These are phyloP conservation scores for Microtus pennsylvanicus DNA, from an alignment of 2,113 vertebrate species.

Conservation along the genomic window DNA sequence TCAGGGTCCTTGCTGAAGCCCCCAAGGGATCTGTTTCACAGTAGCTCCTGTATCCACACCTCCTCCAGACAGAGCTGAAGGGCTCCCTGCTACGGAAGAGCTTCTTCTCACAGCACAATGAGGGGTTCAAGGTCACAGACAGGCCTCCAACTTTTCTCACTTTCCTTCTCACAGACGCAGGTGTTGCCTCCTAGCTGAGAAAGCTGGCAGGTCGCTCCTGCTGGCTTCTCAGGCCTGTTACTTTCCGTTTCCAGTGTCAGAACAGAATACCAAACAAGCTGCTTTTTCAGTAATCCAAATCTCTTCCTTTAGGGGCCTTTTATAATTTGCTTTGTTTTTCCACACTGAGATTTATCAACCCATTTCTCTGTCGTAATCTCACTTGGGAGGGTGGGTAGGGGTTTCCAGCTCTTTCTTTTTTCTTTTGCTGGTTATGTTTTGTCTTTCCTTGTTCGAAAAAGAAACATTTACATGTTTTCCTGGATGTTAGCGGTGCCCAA, in stretches of 20 bases:
- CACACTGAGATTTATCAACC: conserved; percentile 30
- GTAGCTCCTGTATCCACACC: not conserved
- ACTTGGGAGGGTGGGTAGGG: not conserved
- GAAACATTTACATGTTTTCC: conserved; percentile 75
- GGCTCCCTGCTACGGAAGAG: not conserved
- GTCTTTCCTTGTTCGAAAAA: conserved; percentile 69
- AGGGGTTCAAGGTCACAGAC: not conserved
- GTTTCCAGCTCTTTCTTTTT: not conserved
- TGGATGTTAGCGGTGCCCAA: conserved; percentile 72
- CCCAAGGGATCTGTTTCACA: not conserved
- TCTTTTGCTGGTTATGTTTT: conserved; percentile 70
- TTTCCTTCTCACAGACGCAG: not conserved
- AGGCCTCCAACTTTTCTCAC: not conserved
- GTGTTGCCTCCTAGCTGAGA: not conserved
- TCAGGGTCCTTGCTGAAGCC: not conserved
- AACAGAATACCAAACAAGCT: conserved; percentile 63
- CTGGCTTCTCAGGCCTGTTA: conserved; percentile 36
- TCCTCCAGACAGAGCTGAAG: not conserved
- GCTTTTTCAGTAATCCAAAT: conserved; percentile 57
- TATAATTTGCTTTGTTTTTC: conserved; percentile 70
- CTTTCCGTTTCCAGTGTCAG: not conserved
- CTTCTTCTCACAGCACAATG: not conserved
- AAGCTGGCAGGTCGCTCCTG: not conserved
- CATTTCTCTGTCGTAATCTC: conserved; percentile 54
- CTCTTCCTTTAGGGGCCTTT: conserved; percentile 56